Evolutionary conservation across 1,140 invertebrate species (phyloP).

Genomic region (Drosophila orena): DNA sequence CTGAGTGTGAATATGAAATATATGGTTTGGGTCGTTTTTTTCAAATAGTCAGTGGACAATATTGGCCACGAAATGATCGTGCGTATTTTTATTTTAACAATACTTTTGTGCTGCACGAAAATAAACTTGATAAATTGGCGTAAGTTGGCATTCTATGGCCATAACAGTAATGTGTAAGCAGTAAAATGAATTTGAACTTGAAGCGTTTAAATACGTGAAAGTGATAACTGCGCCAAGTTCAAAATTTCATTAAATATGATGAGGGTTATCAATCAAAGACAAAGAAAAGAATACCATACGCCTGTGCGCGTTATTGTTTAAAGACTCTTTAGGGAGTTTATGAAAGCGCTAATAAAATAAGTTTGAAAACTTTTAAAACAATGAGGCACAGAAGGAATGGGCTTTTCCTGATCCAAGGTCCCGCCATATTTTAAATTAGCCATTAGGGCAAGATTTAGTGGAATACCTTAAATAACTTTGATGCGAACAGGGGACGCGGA

Average conservation of each 20-base stretch:
- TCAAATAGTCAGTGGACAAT: not conserved
- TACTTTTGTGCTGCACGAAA: not conserved
- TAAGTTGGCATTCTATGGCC: no score
- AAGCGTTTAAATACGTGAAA: no score
- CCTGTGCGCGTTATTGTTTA: not conserved
- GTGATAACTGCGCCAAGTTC: no score
- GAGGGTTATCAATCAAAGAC: not conserved
- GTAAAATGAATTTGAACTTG: no score
- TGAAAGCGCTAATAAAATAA: not conserved
- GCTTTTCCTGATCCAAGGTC: not conserved
- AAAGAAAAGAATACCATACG: not conserved
- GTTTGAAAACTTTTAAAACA: not conserved
- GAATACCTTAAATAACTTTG: slow-evolving; percentile 3
- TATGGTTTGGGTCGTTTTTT: not conserved
- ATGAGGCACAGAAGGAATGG: not conserved
- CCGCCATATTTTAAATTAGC: slow-evolving; percentile 3
- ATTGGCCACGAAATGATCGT: not conserved
- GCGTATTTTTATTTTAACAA: not conserved
- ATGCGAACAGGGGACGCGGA: not conserved
- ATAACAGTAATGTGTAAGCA: no score
- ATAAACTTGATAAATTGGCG: not conserved
- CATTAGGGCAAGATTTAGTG: slow-evolving; percentile 6
- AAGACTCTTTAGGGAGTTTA: not conserved
- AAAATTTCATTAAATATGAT: not conserved
- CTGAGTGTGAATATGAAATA: not conserved